Percentiles rank a stretch among this genome's conserved stretches.
Conservation (phyloP, 1,140 invertebrate genomes). For the Euwallacea similis region DNA sequence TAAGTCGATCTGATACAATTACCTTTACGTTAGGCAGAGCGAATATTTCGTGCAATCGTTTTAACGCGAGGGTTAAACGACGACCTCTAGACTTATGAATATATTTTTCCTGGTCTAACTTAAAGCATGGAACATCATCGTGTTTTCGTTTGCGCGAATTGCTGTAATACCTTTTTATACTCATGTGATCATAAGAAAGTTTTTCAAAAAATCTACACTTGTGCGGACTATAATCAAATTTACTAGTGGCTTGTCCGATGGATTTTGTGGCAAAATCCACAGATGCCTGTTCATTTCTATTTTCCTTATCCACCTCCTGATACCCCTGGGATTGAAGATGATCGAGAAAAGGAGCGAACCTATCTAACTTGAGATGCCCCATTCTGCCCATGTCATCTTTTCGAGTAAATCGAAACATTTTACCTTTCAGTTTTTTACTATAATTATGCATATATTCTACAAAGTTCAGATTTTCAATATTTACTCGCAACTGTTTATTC, state of each 20-base stretch:
- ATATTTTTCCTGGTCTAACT: conserved; percentile 29
- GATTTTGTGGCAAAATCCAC: too few species aligned
- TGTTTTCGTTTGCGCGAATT: conserved; percentile 31
- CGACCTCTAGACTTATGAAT: background rate
- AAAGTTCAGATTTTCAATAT: too few species aligned
- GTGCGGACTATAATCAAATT: background rate
- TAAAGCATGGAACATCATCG: conserved; percentile 30
- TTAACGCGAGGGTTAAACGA: background rate
- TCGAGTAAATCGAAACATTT: too few species aligned
- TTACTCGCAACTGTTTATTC: too few species aligned
- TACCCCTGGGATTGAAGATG: too few species aligned
- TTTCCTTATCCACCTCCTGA: background rate
- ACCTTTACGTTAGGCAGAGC: conserved; percentile 6
- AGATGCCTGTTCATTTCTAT: background rate
- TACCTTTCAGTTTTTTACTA: too few species aligned
- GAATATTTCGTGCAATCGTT: conserved; percentile 14
- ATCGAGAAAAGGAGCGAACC: too few species aligned
- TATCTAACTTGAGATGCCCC: too few species aligned
- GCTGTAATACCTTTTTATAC: conserved; percentile 17
- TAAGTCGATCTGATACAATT: conserved; percentile 1
- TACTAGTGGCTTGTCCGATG: background rate
- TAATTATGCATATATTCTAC: too few species aligned
- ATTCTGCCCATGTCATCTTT: too few species aligned
- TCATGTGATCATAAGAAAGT: conserved; percentile 2
- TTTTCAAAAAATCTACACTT: background rate